A percentile compares a stretch with the other conserved stretches of the same genome.
Conservation (phyloP, 2,888 invertebrate species). For the Leucophenga maculata region DNA sequence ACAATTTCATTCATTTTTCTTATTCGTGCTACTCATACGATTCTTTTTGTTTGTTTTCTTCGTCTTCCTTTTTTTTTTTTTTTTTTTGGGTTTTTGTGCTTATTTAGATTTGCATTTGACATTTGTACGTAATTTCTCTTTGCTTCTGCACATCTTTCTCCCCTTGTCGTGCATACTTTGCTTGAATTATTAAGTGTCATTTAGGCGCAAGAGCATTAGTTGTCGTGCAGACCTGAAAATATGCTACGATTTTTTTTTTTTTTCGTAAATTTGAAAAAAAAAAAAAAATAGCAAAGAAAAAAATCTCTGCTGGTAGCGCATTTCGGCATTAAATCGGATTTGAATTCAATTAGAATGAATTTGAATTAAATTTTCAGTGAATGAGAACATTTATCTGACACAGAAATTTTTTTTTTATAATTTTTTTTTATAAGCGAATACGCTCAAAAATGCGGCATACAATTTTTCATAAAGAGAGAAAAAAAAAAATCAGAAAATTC, state of each 20-base stretch:
- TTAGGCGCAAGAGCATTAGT: constrained; percentile 3
- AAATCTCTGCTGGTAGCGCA: constrained; percentile 39
- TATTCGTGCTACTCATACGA: constrained; percentile 47
- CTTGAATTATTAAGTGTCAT: constrained; percentile 58
- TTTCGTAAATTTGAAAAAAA: constrained; percentile 38
- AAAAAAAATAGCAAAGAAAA: not conserved
- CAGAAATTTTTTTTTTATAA: too few species aligned
- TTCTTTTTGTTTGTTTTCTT: constrained; percentile 43
- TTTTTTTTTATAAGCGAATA: too few species aligned
- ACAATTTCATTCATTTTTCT: constrained; percentile 48
- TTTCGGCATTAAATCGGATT: constrained; percentile 46
- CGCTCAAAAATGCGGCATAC: too few species aligned
- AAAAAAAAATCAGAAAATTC: too few species aligned
- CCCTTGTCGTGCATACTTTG: constrained; percentile 29
- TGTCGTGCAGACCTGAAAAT: constrained; percentile 18
- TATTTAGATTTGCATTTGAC: constrained; percentile 53
- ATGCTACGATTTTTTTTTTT: constrained; percentile 41
- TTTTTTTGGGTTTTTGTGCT: constrained; percentile 31
- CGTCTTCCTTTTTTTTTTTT: constrained; percentile 24
- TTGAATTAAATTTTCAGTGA: too few species aligned
- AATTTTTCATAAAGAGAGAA: too few species aligned
- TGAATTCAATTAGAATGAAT: constrained; percentile 46
- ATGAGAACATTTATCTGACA: too few species aligned
- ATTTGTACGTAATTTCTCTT: constrained; percentile 35
- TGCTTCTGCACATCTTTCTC: not conserved